These are phyloP conservation scores for Lasioglossum lativentre DNA, from an alignment of 2,888 invertebrate species.

Conservation along the genomic window DNA sequence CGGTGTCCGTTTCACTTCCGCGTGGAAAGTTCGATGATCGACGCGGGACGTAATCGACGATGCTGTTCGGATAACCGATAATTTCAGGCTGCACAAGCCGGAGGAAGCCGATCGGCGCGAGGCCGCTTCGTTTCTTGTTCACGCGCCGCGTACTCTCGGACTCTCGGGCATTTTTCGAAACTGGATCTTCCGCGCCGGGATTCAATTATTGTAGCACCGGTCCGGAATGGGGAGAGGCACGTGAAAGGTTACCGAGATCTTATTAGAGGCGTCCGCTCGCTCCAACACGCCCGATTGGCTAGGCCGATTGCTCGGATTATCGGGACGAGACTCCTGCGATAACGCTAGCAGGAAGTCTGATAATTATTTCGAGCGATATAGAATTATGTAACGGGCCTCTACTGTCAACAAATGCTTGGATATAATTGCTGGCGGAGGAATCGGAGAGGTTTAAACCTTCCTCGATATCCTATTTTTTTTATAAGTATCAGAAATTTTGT, in stretches of 20 bases:
- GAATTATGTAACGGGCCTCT: neutral
- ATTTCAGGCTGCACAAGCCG: conserved; percentile 44
- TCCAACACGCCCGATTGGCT: conserved; percentile 3
- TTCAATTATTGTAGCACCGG: conserved; percentile 44
- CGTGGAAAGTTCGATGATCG: conserved; percentile 66
- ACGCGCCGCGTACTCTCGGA: conserved; percentile 8
- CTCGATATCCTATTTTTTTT: neutral
- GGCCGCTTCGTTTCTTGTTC: conserved; percentile 4
- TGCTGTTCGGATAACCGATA: conserved; percentile 55
- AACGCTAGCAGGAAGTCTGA: conserved; percentile 2
- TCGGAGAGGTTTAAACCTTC: neutral
- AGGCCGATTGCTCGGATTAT: neutral
- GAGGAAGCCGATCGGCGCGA: conserved; percentile 33
- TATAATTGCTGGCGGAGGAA: neutral
- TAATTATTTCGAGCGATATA: neutral
- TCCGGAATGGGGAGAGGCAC: conserved; percentile 13
- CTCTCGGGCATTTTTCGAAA: conserved; percentile 42
- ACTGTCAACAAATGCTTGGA: neutral
- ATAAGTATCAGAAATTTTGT: neutral
- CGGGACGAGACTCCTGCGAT: neutral
- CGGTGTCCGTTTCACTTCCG: conserved; percentile 64
- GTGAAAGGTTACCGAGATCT: conserved; percentile 44
- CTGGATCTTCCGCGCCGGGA: conserved; percentile 42
- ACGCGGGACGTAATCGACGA: conserved; percentile 59
- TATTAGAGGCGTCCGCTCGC: conserved; percentile 24